Percentiles rank a stretch among this genome's conserved stretches.
These are phyloP conservation scores for Acrobasis repandana DNA, from an alignment of 2,888 invertebrate species.

Conservation along the genomic window DNA sequence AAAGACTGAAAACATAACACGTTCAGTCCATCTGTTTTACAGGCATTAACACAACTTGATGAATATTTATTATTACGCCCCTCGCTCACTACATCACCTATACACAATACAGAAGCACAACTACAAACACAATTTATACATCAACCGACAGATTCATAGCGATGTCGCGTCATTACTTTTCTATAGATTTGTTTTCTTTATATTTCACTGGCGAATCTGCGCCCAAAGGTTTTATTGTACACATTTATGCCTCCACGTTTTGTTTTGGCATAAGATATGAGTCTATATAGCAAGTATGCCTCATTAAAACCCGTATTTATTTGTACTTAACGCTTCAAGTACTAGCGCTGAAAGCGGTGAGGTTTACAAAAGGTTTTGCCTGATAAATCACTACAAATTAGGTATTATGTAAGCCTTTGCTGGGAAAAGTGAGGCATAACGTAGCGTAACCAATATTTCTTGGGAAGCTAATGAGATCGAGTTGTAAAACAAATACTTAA, in stretches of 20 bases:
- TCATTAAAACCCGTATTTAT: constrained; percentile 22
- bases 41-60: constrained; percentile 32
- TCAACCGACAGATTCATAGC: constrained; percentile 21
- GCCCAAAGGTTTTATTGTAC: constrained; percentile 27
- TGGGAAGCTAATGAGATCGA: too few relatives aligned
- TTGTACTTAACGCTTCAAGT: constrained; percentile 8
- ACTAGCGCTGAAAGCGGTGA: neutral
- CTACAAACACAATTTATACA: constrained; percentile 17
- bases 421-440: too few relatives aligned
- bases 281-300: constrained; percentile 15
- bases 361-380: constrained; percentile 2
- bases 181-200: constrained; percentile 34
- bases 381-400: constrained; percentile 1
- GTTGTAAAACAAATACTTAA: too few relatives aligned
- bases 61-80: constrained; percentile 36
- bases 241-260: constrained; percentile 29
- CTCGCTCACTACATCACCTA: constrained; percentile 18
- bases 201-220: constrained; percentile 22
- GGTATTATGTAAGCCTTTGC: neutral
- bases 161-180: constrained; percentile 36
- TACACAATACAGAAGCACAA: neutral
- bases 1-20: constrained; percentile 9
- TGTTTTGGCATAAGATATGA: constrained; percentile 30
- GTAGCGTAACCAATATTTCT: too few relatives aligned
- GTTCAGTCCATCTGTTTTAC: constrained; percentile 24